A percentile compares a stretch with the other conserved stretches of the same genome.
These are phyloP conservation scores for Phyto melanocephala DNA, from an alignment of 2,888 invertebrate genomes.

Conservation along the genomic window DNA sequence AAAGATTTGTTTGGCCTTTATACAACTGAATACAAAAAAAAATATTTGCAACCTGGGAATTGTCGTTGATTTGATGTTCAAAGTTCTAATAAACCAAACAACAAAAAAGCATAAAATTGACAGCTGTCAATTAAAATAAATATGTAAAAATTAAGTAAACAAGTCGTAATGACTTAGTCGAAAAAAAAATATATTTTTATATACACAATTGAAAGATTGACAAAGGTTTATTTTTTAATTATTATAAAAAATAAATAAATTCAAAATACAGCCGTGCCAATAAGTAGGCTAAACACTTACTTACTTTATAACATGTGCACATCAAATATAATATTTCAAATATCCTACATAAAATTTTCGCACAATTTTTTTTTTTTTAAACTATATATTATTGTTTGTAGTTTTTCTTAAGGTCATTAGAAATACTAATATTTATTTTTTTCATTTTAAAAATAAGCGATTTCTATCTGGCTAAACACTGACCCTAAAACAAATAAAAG, in stretches of 20 bases:
- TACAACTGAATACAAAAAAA: not conserved
- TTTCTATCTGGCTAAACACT: conserved; percentile 20
- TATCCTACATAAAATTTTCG: not conserved
- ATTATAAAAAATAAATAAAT: too few relatives aligned
- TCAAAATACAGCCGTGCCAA: not conserved
- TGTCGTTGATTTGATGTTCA: not conserved
- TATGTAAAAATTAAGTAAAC: conserved; percentile 24
- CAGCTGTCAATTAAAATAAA: conserved; percentile 44
- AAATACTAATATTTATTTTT: not conserved
- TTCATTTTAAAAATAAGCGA: not conserved
- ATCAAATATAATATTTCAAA: not conserved
- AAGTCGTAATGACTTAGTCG: not conserved
- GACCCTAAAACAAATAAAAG: conserved; percentile 40
- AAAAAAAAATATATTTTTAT: too few relatives aligned
- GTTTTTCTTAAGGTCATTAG: conserved; percentile 8
- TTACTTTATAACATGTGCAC: too few relatives aligned
- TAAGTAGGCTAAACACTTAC: not conserved
- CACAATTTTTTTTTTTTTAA: not conserved
- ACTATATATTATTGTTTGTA: not conserved
- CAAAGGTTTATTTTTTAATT: too few relatives aligned
- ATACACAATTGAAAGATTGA: too few relatives aligned
- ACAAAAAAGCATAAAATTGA: conserved; percentile 26
- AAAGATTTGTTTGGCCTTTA: not conserved
- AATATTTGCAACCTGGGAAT: not conserved
- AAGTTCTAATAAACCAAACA: not conserved